These are phyloP conservation scores for Leptodactylus fallax DNA, from an alignment of 2,797 vertebrate genomes.

Conservation along the genomic window DNA sequence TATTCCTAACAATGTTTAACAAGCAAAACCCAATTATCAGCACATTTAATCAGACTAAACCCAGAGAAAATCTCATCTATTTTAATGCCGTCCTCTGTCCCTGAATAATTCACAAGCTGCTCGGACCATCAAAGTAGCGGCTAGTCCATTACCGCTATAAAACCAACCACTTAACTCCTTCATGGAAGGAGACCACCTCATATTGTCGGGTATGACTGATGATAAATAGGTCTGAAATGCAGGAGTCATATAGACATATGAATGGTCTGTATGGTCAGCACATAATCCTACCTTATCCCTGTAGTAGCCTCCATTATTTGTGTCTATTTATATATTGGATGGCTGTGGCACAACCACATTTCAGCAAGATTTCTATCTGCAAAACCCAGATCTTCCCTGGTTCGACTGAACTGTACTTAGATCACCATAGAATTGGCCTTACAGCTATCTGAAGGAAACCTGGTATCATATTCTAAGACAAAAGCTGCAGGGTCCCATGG, in stretches of 20 bases:
- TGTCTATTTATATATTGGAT: background rate
- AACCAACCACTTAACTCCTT: conserved; percentile 27
- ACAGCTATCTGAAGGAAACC: background rate
- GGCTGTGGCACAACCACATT: background rate
- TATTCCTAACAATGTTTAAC: conserved; percentile 50
- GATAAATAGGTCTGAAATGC: background rate
- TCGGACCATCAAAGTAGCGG: conserved; percentile 32
- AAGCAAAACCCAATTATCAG: conserved; percentile 67
- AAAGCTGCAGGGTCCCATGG: background rate
- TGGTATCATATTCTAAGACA: background rate
- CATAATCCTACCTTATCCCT: background rate
- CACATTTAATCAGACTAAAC: conserved; percentile 64
- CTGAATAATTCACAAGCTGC: conserved; percentile 60
- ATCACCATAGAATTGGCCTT: background rate
- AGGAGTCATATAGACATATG: background rate
- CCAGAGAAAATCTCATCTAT: conserved; percentile 64
- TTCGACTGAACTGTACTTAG: background rate
- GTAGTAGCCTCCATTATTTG: background rate
- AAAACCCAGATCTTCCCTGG: too few relatives aligned
- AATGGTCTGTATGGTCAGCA: background rate
- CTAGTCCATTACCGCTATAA: conserved; percentile 21
- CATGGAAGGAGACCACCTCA: background rate
- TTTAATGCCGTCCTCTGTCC: conserved; percentile 57
- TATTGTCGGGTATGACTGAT: background rate
- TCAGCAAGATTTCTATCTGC: too few relatives aligned